A percentile compares a stretch with the other conserved stretches of the same genome.
These are phyloP conservation scores for Hydractinia echinata DNA, from an alignment of 30 jellyfish, hydroid and myxozoan genomes.

Conservation along the genomic window DNA sequence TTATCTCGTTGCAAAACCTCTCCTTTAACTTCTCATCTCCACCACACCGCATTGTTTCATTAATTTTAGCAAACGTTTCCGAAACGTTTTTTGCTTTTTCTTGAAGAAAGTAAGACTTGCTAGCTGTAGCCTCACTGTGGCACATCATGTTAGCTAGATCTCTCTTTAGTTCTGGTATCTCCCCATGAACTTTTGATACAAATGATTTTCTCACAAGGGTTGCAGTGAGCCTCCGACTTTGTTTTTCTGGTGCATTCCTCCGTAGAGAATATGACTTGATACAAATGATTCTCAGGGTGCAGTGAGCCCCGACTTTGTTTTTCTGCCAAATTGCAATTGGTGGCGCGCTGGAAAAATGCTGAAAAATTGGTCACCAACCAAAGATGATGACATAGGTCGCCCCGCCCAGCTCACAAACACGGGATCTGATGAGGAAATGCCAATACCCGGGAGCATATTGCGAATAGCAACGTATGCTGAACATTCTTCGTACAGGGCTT, in stretches of 20 bases:
- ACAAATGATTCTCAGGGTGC: too few species aligned
- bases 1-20: too few species aligned
- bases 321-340: not conserved
- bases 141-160: not conserved
- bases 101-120: not conserved
- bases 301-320: too few species aligned
- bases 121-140: slow-evolving; percentile 11
- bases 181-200: not conserved
- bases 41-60: not conserved
- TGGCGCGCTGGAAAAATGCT: too few species aligned
- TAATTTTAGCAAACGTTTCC: not conserved
- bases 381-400: too few species aligned
- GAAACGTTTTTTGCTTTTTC: slow-evolving; percentile 6
- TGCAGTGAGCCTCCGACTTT: not conserved
- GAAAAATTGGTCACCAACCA: slow-evolving; percentile 14
- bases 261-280: too few species aligned
- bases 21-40: not conserved
- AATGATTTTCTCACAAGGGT: not conserved
- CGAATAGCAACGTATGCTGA: not conserved
- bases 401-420: too few species aligned
- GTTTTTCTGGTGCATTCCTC: too few species aligned
- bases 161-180: not conserved
- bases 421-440: not conserved
- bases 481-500: not conserved
- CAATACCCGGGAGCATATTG: slow-evolving; percentile 1